Conservation (phyloP, 2,797 vertebrate genomes). For the Hydrocynus forskahlii region DNA sequence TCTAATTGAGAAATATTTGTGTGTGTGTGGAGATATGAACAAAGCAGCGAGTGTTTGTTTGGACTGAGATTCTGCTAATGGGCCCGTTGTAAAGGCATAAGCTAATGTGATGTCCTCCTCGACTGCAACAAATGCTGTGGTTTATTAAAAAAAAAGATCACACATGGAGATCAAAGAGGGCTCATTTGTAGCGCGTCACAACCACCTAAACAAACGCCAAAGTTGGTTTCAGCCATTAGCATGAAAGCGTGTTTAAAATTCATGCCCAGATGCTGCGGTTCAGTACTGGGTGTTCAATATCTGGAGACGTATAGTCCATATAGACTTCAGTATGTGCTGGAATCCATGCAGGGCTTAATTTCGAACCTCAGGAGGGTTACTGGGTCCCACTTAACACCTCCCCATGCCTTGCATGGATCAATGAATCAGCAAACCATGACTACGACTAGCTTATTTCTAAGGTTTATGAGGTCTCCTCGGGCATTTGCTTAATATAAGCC, state of each 20-base stretch:
- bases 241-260: background rate
- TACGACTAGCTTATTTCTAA: background rate
- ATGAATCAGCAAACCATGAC: background rate
- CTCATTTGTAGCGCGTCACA: slow-evolving; percentile 1
- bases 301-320: background rate
- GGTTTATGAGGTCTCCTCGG: background rate
- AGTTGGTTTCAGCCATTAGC: background rate
- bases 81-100: background rate
- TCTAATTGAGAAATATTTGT: background rate
- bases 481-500: background rate
- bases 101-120: background rate
- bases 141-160: slow-evolving; percentile 15
- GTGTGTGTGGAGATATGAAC: background rate
- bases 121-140: background rate
- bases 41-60: background rate
- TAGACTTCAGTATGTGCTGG: background rate
- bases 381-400: background rate
- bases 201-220: background rate
- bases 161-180: background rate
- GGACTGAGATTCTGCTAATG: background rate
- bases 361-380: background rate
- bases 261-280: slow-evolving; percentile 9
- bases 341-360: background rate
- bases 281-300: background rate
- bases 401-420: background rate